Conservation (phyloP, 2,113 vertebrate species). For the Misgurnus mizolepis region DNA sequence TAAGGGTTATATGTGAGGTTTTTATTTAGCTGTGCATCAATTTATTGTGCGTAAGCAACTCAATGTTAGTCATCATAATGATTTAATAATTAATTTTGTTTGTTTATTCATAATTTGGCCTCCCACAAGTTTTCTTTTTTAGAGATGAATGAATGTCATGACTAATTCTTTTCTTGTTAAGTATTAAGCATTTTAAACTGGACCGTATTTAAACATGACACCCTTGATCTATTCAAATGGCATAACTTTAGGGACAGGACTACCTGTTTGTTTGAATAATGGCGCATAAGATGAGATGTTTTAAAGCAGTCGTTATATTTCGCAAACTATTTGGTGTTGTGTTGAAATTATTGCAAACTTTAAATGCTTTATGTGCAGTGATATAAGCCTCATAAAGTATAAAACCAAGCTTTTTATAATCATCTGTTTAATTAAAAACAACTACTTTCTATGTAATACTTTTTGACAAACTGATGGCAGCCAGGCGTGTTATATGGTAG, state of each 20-base stretch:
- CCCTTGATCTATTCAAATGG: not conserved
- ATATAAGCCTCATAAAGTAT: too few relatives aligned
- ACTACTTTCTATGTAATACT: not conserved
- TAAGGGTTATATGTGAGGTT: not conserved
- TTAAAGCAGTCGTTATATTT: too few relatives aligned
- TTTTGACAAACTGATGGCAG: not conserved
- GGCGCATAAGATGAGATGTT: too few relatives aligned
- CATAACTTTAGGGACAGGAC: too few relatives aligned
- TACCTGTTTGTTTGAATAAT: too few relatives aligned
- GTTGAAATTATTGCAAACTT: too few relatives aligned
- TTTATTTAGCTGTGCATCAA: not conserved
- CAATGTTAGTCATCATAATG: not conserved
- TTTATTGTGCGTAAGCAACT: not conserved
- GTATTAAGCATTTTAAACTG: not conserved
- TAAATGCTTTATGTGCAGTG: too few relatives aligned
- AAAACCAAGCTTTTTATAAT: too few relatives aligned
- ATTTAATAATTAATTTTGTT: conserved; percentile 31
- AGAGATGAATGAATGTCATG: not conserved
- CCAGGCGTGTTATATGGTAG: not conserved
- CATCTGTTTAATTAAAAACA: not conserved
- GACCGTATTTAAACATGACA: not conserved
- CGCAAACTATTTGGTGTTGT: too few relatives aligned
- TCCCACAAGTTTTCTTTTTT: conserved; percentile 13
- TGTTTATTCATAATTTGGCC: conserved; percentile 20
- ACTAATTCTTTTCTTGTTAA: not conserved